A percentile compares a stretch with the other conserved stretches of the same genome.
These are phyloP conservation scores for Seira ritae DNA, from an alignment of 2,888 invertebrate genomes.

Conservation along the genomic window DNA sequence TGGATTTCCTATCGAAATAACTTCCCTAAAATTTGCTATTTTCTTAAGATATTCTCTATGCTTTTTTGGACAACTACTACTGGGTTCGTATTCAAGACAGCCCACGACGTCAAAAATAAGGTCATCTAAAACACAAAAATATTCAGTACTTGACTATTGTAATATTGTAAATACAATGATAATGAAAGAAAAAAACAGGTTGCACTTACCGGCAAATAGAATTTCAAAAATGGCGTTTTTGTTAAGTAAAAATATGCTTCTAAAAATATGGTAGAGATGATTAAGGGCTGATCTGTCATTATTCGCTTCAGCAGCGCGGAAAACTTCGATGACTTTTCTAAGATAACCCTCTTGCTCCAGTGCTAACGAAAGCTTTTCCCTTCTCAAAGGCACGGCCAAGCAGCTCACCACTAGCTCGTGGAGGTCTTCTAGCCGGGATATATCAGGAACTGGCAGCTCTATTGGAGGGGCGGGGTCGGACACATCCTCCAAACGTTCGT, in stretches of 20 bases:
- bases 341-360: conserved; percentile 97
- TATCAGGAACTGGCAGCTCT: conserved; percentile 95
- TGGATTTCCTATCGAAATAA: conserved; percentile 95
- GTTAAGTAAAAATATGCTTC: conserved; percentile 98
- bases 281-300: conserved; percentile 96
- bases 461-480: conserved; percentile 95
- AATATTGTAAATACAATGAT: conserved; percentile 8
- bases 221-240: conserved; percentile 98
- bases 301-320: conserved; percentile 97
- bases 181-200: not conserved
- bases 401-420: conserved; percentile 93
- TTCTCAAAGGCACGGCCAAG: conserved; percentile 89
- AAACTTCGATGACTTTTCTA: conserved; percentile 93
- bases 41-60: conserved; percentile 97
- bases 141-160: no score
- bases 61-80: conserved; percentile 87
- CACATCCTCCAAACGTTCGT: conserved; percentile 97
- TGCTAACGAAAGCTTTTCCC: conserved; percentile 95
- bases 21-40: conserved; percentile 93
- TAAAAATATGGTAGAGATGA: conserved; percentile 97
- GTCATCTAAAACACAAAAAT: conserved; percentile 80
- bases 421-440: conserved; percentile 95
- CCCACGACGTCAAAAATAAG: conserved; percentile 98
- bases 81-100: conserved; percentile 98
- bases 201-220: conserved; percentile 87